A percentile compares a stretch with the other conserved stretches of the same genome.
Evolutionary conservation across 1,140 invertebrate genomes (phyloP).

Genomic region (Neelides sp.): DNA sequence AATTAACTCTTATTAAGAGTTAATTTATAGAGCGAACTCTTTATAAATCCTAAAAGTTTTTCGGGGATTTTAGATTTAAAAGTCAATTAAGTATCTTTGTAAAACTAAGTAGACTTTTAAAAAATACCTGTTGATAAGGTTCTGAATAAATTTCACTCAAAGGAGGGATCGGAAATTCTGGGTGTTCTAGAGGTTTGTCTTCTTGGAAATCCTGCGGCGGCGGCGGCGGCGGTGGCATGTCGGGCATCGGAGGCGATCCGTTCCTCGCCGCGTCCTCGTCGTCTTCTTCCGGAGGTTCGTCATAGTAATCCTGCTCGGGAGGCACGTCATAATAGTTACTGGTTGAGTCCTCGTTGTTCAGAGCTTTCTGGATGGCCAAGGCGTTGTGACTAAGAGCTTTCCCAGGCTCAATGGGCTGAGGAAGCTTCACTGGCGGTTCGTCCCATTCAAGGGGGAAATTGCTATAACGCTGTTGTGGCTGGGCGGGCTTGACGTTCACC

Average conservation of each 20-base stretch:
- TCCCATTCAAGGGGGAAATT: conserved; percentile 21
- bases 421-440: conserved; percentile 14
- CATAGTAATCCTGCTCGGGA: conserved; percentile 26
- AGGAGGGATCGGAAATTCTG: too few relatives aligned
- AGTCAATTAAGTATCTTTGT: too few relatives aligned
- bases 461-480: conserved; percentile 7
- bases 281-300: conserved; percentile 24
- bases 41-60: too few relatives aligned
- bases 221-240: conserved; percentile 56
- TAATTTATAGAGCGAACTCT: too few relatives aligned
- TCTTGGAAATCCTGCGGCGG: conserved; percentile 43
- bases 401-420: neutral
- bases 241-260: conserved; percentile 59
- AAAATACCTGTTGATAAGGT: too few relatives aligned
- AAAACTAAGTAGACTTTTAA: too few relatives aligned
- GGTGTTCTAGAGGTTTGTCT: too few relatives aligned
- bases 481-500: neutral
- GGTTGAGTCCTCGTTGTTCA: neutral
- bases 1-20: too few relatives aligned
- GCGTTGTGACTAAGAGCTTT: neutral
- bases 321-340: neutral
- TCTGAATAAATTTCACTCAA: too few relatives aligned
- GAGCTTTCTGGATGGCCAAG: neutral
- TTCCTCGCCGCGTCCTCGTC: conserved; percentile 4
- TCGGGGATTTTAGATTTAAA: too few relatives aligned